Percentiles rank a stretch among this genome's conserved stretches.
Evolutionary conservation across 1,140 invertebrate species (phyloP).

Genomic region (Acyrthosiphon pisum): DNA sequence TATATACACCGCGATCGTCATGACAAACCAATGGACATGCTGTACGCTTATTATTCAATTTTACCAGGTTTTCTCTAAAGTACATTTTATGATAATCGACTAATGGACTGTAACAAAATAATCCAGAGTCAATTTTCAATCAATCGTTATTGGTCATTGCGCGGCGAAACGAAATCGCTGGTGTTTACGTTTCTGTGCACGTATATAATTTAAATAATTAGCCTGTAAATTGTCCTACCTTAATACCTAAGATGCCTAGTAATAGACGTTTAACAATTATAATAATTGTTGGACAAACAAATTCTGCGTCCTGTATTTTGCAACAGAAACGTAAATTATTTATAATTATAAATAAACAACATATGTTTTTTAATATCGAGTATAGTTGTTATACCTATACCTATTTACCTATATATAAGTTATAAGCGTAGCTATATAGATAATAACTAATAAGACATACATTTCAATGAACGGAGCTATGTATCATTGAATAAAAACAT

Average conservation of each 20-base stretch:
- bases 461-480: background rate
- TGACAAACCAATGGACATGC: background rate
- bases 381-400: background rate
- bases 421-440: background rate
- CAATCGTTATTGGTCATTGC: background rate
- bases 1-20: background rate
- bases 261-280: background rate
- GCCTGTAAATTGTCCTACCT: background rate
- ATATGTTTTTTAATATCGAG: background rate
- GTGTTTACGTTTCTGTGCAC: background rate
- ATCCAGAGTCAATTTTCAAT: background rate
- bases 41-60: constrained; percentile 19
- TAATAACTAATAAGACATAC: background rate
- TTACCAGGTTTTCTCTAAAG: background rate
- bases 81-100: constrained; percentile 14
- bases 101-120: constrained; percentile 34
- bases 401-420: too few relatives aligned
- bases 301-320: background rate
- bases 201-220: background rate
- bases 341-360: background rate
- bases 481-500: background rate
- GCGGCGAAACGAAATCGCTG: background rate
- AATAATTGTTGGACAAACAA: background rate
- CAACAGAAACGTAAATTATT: background rate
- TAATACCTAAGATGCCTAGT: background rate